Percentiles rank a stretch among this genome's conserved stretches.
Conservation (phyloP, 1,140 invertebrate species). For the Drosophila parvula region DNA sequence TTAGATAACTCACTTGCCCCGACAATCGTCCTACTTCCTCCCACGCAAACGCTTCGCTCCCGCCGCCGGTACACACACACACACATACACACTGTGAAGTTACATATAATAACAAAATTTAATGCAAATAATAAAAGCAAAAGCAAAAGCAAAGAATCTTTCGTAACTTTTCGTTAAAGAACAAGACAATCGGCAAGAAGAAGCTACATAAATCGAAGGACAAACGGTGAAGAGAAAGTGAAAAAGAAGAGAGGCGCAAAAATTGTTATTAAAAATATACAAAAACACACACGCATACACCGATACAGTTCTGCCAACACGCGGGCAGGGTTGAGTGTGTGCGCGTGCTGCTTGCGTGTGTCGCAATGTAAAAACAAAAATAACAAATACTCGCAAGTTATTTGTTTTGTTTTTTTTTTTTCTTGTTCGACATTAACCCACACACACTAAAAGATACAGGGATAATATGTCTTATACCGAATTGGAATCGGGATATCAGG, state of each 20-base stretch:
- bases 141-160: slow-evolving; percentile 22
- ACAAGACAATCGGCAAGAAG: slow-evolving; percentile 1
- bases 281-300: slow-evolving; percentile 3
- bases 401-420: slow-evolving; percentile 8
- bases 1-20: slow-evolving; percentile 1
- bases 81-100: slow-evolving; percentile 1
- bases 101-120: slow-evolving; percentile 16
- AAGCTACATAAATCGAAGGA: slow-evolving; percentile 41
- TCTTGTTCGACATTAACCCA: slow-evolving; percentile 21
- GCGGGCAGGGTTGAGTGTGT: slow-evolving; percentile 4
- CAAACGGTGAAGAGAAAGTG: slow-evolving; percentile 30
- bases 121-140: slow-evolving; percentile 18
- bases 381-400: slow-evolving; percentile 10
- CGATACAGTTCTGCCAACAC: slow-evolving; percentile 1
- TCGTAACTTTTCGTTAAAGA: slow-evolving; percentile 40
- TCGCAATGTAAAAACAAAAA: slow-evolving; percentile 16
- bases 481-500: slow-evolving; percentile 95
- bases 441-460: slow-evolving; percentile 19
- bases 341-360: slow-evolving; percentile 9
- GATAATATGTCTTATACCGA: slow-evolving; percentile 92
- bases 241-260: slow-evolving; percentile 20
- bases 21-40: background rate
- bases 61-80: slow-evolving; percentile 14
- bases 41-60: slow-evolving; percentile 13
- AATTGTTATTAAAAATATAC: slow-evolving; percentile 24